Percentiles rank a stretch among this genome's conserved stretches.
These are phyloP conservation scores for Myrmecophaga tridactyla DNA, from an alignment of 2,113 vertebrate species.

Conservation along the genomic window DNA sequence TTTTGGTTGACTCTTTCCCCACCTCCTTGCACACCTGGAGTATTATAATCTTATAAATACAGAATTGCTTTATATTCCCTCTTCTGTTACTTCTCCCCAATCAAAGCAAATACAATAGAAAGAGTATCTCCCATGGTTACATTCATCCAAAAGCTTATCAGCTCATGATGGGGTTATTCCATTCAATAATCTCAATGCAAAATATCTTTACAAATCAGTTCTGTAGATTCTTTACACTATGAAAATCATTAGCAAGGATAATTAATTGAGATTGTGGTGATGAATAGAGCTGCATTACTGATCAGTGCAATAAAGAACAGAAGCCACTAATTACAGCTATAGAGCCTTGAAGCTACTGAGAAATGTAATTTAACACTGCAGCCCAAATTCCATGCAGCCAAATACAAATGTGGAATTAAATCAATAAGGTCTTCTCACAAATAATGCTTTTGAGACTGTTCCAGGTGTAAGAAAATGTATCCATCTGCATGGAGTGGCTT, in stretches of 20 bases:
- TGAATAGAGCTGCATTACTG: conserved; percentile 78
- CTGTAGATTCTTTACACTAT: conserved; percentile 75
- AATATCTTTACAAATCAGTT: conserved; percentile 72
- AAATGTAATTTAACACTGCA: conserved; percentile 75
- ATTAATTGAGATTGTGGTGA: conserved; percentile 81
- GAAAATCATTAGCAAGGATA: conserved; percentile 81
- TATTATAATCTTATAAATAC: conserved; percentile 47
- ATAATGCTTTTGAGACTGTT: conserved; percentile 55
- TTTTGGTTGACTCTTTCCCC: background rate
- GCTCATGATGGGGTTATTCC: conserved; percentile 59
- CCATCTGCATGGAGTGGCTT: conserved; percentile 36
- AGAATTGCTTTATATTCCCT: conserved; percentile 32
- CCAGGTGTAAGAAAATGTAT: conserved; percentile 51
- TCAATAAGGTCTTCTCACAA: conserved; percentile 68
- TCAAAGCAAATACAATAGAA: conserved; percentile 46
- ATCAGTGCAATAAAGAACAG: conserved; percentile 82
- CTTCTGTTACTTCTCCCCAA: conserved; percentile 25
- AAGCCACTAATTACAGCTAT: conserved; percentile 82
- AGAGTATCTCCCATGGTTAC: conserved; percentile 48
- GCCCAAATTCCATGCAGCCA: conserved; percentile 69
- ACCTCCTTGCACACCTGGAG: conserved; percentile 45
- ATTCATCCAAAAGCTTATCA: conserved; percentile 58
- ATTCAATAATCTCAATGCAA: conserved; percentile 68
- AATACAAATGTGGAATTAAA: conserved; percentile 75
- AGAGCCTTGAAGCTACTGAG: conserved; percentile 75